A percentile compares a stretch with the other conserved stretches of the same genome.
Conservation (phyloP, 2,888 invertebrate genomes). For the Luperina testacea region DNA sequence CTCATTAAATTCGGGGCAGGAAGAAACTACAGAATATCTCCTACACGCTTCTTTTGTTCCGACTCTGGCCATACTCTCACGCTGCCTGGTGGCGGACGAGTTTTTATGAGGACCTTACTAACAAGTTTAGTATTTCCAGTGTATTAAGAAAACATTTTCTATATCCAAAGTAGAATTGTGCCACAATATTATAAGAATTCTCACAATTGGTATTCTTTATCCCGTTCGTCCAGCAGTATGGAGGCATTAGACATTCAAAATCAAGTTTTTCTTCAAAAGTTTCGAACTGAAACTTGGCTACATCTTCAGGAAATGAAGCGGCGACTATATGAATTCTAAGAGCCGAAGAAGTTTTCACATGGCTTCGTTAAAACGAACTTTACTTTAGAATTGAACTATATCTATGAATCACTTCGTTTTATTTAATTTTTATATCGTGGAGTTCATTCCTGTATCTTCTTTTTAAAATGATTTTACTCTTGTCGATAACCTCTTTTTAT, state of each 20-base stretch:
- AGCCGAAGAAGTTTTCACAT: conserved; percentile 42
- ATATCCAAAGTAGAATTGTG: not conserved
- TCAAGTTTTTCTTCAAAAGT: conserved; percentile 56
- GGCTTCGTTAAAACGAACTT: conserved; percentile 50
- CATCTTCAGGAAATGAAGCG: conserved; percentile 47
- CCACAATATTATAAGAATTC: not conserved
- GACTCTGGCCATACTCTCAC: not conserved
- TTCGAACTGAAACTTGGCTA: conserved; percentile 47
- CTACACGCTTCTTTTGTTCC: not conserved
- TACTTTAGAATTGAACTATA: conserved; percentile 33
- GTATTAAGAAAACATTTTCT: not conserved
- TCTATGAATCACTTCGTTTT: conserved; percentile 19
- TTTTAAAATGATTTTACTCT: not conserved
- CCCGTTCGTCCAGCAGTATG: conserved; percentile 1
- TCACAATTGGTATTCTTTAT: conserved; percentile 4
- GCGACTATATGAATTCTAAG: conserved; percentile 52
- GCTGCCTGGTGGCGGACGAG: not conserved
- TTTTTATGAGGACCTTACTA: not conserved
- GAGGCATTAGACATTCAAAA: conserved; percentile 47
- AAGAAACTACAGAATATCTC: not conserved
- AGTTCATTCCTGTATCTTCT: not conserved
- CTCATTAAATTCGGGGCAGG: not conserved
- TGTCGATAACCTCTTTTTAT: not conserved
- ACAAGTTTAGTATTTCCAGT: not conserved
- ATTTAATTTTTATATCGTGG: conserved; percentile 15